These are phyloP conservation scores for Argyrosomus japonicus DNA, from an alignment of 2,113 vertebrate genomes.

Conservation along the genomic window DNA sequence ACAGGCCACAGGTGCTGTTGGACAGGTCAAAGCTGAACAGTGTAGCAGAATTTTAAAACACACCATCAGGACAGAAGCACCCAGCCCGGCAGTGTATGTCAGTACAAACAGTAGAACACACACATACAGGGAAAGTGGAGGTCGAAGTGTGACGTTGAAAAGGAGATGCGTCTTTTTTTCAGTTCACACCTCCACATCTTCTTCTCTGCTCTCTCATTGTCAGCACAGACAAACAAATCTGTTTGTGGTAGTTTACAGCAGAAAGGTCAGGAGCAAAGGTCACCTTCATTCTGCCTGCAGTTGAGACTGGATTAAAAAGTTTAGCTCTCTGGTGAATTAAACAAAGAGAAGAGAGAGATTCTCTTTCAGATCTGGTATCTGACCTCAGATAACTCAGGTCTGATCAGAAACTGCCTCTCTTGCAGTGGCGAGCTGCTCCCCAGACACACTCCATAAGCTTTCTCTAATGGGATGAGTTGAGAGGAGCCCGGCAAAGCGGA, in stretches of 20 bases:
- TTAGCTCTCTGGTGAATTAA: slow-evolving; percentile 22
- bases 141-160: neutral
- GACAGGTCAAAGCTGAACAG: neutral
- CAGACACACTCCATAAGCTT: slow-evolving; percentile 24
- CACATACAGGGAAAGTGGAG: neutral
- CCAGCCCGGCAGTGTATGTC: neutral
- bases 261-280: slow-evolving; percentile 12
- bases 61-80: neutral
- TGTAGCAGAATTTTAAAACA: neutral
- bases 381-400: slow-evolving; percentile 16
- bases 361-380: slow-evolving; percentile 8
- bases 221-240: neutral
- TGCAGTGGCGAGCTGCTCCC: neutral
- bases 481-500: slow-evolving; percentile 15
- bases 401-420: slow-evolving; percentile 28
- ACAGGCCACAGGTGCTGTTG: neutral
- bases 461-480: slow-evolving; percentile 39
- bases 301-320: slow-evolving; percentile 17
- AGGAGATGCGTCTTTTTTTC: neutral
- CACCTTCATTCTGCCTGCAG: slow-evolving; percentile 5
- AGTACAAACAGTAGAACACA: neutral
- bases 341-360: neutral
- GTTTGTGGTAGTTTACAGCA: neutral
- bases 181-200: neutral
- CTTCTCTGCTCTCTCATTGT: neutral